Evolutionary conservation across 2,113 vertebrate genomes (phyloP).

Genomic region (Antennarius striatus): DNA sequence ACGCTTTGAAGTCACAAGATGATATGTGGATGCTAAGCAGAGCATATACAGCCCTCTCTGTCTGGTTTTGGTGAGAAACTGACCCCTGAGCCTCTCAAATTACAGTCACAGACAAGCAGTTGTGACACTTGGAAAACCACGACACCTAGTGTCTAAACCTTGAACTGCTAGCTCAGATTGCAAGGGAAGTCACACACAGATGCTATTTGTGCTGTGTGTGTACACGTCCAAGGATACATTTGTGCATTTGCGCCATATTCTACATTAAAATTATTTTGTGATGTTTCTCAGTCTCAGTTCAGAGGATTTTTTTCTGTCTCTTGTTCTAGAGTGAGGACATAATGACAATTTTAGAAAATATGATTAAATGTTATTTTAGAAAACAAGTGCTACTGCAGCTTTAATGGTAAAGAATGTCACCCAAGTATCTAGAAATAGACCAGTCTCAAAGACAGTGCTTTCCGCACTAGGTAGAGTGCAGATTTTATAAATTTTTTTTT

Average conservation of each 20-base stretch:
- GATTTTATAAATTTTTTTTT: too few relatives aligned
- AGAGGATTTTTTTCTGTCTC: too few relatives aligned
- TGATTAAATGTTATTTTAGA: conserved; percentile 10
- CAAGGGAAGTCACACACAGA: not conserved
- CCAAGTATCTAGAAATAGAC: not conserved
- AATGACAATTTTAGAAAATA: too few relatives aligned
- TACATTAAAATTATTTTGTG: not conserved
- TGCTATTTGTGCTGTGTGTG: too few relatives aligned
- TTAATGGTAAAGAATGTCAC: conserved; percentile 19
- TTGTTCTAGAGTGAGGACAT: too few relatives aligned
- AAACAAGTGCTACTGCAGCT: conserved; percentile 42
- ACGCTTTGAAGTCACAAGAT: conserved; percentile 41
- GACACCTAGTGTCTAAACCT: conserved; percentile 60
- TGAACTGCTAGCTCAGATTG: conserved; percentile 22
- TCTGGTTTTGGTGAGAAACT: conserved; percentile 3
- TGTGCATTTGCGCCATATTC: not conserved
- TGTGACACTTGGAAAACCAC: conserved; percentile 31
- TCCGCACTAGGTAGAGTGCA: too few relatives aligned
- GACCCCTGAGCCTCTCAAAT: conserved; percentile 20
- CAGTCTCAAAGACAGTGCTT: too few relatives aligned
- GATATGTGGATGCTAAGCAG: conserved; percentile 31
- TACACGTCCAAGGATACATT: too few relatives aligned
- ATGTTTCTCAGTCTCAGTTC: not conserved
- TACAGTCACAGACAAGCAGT: conserved; percentile 9
- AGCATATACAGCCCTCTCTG: conserved; percentile 6